These are phyloP conservation scores for Zoanthus sociatus DNA, from an alignment of 92 coral and sea anemone genomes.

Conservation along the genomic window DNA sequence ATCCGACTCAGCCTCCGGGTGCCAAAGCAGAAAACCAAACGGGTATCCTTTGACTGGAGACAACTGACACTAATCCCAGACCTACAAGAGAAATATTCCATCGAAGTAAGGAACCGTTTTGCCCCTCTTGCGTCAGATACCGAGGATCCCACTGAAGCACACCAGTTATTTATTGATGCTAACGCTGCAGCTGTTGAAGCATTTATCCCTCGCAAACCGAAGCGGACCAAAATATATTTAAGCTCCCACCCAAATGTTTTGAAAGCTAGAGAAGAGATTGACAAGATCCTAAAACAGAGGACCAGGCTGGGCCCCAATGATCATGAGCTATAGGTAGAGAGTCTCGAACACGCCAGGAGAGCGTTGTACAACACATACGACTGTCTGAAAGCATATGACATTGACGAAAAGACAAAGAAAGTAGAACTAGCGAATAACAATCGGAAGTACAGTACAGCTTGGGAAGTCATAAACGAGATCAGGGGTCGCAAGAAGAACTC, in stretches of 20 bases:
- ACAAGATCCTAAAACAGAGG: constrained; percentile 32
- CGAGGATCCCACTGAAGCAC: constrained; percentile 23
- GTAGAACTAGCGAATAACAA: constrained; percentile 46
- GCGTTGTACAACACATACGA: constrained; percentile 52
- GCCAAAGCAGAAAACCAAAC: not conserved
- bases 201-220: constrained; percentile 34
- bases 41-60: constrained; percentile 50
- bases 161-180: constrained; percentile 43
- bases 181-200: constrained; percentile 42
- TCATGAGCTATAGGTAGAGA: constrained; percentile 15
- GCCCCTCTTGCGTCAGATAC: constrained; percentile 10
- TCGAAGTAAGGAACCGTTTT: constrained; percentile 37
- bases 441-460: constrained; percentile 36
- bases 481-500: constrained; percentile 51
- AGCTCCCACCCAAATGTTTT: constrained; percentile 5
- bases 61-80: constrained; percentile 10
- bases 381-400: constrained; percentile 38
- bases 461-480: constrained; percentile 57
- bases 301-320: not conserved
- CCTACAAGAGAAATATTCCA: constrained; percentile 20
- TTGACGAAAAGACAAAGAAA: constrained; percentile 39
- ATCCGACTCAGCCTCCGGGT: constrained; percentile 1
- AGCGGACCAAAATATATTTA: constrained; percentile 18
- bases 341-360: constrained; percentile 32
- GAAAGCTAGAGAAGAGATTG: constrained; percentile 22